Percentiles rank a stretch among this genome's conserved stretches.
phyloP scores from a whole-genome alignment of 2,113 vertebrate genomes.

The Oophaga pumilio region DNA sequence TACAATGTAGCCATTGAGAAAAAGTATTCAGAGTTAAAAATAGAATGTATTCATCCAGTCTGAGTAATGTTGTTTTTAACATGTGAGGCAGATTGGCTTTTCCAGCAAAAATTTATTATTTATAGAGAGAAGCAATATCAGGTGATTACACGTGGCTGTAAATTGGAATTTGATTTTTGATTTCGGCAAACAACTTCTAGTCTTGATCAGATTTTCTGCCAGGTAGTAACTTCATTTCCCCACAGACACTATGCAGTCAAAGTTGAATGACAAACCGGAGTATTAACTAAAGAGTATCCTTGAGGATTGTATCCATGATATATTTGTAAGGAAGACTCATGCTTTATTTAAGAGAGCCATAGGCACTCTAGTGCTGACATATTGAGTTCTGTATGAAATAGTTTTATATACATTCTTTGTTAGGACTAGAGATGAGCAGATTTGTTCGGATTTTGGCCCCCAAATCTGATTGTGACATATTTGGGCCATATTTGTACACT shows the following conservation, averaged over 20 bases:
- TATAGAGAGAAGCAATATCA: background rate
- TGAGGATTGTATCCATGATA: no score
- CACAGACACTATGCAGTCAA: background rate
- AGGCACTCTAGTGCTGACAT: no score
- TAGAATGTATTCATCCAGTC: background rate
- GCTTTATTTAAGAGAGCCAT: no score
- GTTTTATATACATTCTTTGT: no score
- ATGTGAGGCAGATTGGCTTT: background rate
- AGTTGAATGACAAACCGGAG: background rate
- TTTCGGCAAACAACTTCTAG: background rate
- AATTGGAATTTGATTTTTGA: background rate
- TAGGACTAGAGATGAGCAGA: no score
- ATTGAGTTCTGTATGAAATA: no score
- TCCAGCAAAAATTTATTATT: background rate
- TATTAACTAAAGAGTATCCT: no score
- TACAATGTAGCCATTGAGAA: background rate
- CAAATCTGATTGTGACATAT: no score
- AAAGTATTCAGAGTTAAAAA: constrained; percentile 6
- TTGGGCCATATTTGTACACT: no score
- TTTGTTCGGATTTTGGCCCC: no score
- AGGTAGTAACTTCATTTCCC: background rate
- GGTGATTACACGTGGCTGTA: background rate
- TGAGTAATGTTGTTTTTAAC: background rate
- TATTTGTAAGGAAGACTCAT: no score
- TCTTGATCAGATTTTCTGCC: background rate